Base-by-base conservation (phyloP, 2,888 invertebrate species). In the Silvanus unidentatus region DNA sequence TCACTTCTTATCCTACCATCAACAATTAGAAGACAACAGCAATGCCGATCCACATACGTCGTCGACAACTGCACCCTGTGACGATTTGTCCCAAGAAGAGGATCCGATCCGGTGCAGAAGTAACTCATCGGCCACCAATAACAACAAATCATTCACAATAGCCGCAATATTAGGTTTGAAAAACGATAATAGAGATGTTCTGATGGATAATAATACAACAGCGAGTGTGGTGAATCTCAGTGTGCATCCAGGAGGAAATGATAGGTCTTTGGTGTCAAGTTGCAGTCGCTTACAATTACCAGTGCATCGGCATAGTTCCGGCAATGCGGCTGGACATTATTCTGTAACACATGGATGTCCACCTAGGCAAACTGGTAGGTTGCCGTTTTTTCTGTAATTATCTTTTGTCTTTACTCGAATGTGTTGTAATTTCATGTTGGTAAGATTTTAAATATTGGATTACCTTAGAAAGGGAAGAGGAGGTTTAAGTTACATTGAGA, bases 151-250 rank as follows among this genome's bases (percentile, higher is more conserved):
- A 4, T 92, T 92, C 62, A 91, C 91, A 15, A 92, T 92, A 57
- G 91, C 90, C 52, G 89, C 90, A 50, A 90, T 91, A 60, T 78
- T 92, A 58, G 91, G 61, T 38, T 40, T 89, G 52, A 82, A 84
- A 44, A 71, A 60, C 55, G 66, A 68, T 49, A 46, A 39, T 37
- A 52, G 52, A 40, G 3, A 16, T 3, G 4, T 32, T 5, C 3
- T 32, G 16, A n/a, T 15, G 13, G 14, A 13, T 15, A 16, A 37
- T 13, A 37, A 12, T 44, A 58, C 62, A 2, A 66, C 68, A 53
- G 46, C 66, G 38, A 67, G 59, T 54, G 69, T 68, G 36, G 77
- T 79, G 69, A 79, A 78, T 46, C 56, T 79, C 41, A 78, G 77
- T 52, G 77, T 78, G 1, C 78, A 78, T 52, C 75, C 75, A 32